Percentiles rank a stretch among this genome's conserved stretches.
Conservation (phyloP, 2,888 invertebrate species). For the Troides oblongomaculatus region DNA sequence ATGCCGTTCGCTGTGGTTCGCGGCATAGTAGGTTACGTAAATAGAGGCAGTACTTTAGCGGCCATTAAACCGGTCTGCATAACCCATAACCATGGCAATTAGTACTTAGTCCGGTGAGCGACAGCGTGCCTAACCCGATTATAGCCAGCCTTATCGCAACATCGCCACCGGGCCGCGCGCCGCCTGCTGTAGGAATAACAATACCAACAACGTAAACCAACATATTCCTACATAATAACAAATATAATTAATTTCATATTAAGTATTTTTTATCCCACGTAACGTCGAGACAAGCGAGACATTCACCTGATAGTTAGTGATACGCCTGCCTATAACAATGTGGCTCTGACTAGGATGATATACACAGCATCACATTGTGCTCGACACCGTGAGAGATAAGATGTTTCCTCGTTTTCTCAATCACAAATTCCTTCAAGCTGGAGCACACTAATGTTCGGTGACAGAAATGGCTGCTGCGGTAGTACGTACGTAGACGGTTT, state of each 20-base stretch:
- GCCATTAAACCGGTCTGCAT: conserved; percentile 60
- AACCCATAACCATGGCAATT: conserved; percentile 69
- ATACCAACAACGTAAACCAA: conserved; percentile 58
- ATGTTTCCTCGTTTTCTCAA: too few relatives aligned
- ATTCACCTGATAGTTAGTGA: too few relatives aligned
- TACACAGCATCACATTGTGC: too few relatives aligned
- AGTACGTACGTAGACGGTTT: too few relatives aligned
- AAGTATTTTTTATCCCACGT: too few relatives aligned
- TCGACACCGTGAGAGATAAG: too few relatives aligned
- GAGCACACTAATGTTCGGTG: too few relatives aligned
- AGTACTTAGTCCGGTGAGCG: conserved; percentile 69
- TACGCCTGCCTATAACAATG: too few relatives aligned
- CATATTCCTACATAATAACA: conserved; percentile 59
- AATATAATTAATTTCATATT: conserved; percentile 38
- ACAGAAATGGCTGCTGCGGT: too few relatives aligned
- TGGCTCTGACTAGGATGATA: too few relatives aligned
- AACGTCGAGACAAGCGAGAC: too few relatives aligned
- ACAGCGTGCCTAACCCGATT: conserved; percentile 74
- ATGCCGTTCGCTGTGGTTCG: conserved; percentile 43
- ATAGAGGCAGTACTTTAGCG: conserved; percentile 61
- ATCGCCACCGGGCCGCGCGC: conserved; percentile 45
- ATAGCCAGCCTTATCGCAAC: conserved; percentile 64
- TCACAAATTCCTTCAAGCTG: too few relatives aligned
- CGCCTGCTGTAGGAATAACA: conserved; percentile 32
- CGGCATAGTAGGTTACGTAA: conserved; percentile 51